Conservation (phyloP, 2,797 vertebrate genomes). For the Lycodopsis pacificus region DNA sequence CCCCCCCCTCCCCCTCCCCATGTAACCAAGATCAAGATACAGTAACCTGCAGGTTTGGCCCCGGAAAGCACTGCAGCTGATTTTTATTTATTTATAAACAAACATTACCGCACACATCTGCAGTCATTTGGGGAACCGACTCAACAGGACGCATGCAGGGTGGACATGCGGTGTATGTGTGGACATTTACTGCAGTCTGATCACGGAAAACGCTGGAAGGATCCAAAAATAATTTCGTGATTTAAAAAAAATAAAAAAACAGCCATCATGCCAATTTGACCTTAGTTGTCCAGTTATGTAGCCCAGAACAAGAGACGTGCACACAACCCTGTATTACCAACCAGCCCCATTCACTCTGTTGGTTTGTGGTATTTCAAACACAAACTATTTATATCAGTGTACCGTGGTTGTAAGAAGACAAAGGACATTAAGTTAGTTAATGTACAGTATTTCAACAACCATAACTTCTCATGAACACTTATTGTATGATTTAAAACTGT, state of each 20-base stretch:
- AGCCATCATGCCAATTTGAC: not conserved
- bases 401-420: not conserved
- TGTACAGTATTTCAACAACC: too few relatives aligned
- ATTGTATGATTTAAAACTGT: not conserved
- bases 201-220: not conserved
- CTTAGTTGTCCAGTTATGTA: not conserved
- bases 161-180: not conserved
- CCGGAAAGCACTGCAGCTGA: conserved; percentile 16
- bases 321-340: too few relatives aligned
- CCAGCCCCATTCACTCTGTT: too few relatives aligned
- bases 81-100: too few relatives aligned
- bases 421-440: not conserved
- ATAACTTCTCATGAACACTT: too few relatives aligned
- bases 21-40: conserved; percentile 38
- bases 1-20: not conserved
- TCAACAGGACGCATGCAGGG: not conserved
- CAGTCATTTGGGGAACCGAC: not conserved
- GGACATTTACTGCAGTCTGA: conserved; percentile 8
- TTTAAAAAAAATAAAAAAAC: not conserved
- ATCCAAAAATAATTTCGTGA: not conserved
- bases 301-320: too few relatives aligned
- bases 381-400: not conserved
- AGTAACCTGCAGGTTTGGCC: conserved; percentile 36
- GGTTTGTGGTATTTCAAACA: too few relatives aligned
- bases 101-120: not conserved